Base-by-base conservation (phyloP, 2,888 invertebrate genomes). In the Lithophane leautieri region DNA sequence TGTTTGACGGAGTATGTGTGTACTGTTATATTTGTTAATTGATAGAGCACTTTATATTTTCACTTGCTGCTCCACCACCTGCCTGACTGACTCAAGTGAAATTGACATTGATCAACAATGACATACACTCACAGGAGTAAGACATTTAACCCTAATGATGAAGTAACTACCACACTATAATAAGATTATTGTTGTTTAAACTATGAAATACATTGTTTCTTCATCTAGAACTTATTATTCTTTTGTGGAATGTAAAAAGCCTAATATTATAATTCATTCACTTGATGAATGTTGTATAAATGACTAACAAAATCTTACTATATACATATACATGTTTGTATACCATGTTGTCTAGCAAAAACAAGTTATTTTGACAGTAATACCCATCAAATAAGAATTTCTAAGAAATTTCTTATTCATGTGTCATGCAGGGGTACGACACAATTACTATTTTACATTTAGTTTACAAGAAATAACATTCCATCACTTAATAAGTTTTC, bases 361-460 rank as follows among this genome's bases (percentile, higher is more conserved):
- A 68, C 63, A 58, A 67, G 60, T 70, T 67, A 71, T 71, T 69
- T 76, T 70, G 40, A 63, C 66, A 69, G 44, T 34, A 70, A 67
- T 70, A 73, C 11, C 62, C 73, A 62, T 85, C 83, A 85, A 84
- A 84, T 80, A 81, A 85, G 78, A 84, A 83, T 82, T 73, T 73
- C 12, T 63, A 76, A 56, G 22, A 42, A 47, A 67, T 79, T 67
- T 76, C 54, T 66, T 65, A 85, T 73, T 75, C 67, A 81, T 70
- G 40, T 67, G 40, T 67, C 12, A 75, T 66, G 68, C 66, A 73
- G 60, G 54, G 71, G 74, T 72, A 70, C 12, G 61, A 70, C 56
- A 78, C 61, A 73, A 50, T 67, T 56, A 66, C 42, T 66, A 58
- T 52, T 68, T 71, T 42, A 71, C 19, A 75, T 50, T 61, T 25